Evolutionary conservation across 2,797 vertebrate genomes (phyloP).

Genomic region (Trematomus bernacchii): DNA sequence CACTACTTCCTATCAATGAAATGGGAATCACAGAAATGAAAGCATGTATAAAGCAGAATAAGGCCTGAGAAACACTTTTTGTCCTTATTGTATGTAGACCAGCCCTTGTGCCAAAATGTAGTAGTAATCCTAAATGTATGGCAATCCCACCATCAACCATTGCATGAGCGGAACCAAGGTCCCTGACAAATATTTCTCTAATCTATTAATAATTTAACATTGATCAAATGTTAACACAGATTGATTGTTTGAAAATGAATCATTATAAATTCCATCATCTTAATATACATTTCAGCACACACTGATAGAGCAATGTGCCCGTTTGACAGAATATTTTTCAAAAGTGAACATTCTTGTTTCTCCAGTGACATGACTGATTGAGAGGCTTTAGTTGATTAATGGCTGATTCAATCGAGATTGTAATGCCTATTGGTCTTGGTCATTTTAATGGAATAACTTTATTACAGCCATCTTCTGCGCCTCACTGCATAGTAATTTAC

Average conservation of each 20-base stretch:
- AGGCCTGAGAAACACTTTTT: not conserved
- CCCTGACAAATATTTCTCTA: not conserved
- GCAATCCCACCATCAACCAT: not conserved
- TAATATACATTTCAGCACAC: not conserved
- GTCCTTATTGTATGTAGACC: not conserved
- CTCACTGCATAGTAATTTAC: constrained; percentile 51
- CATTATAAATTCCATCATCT: not conserved
- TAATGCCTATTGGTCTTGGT: constrained; percentile 32
- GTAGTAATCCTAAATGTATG: not conserved
- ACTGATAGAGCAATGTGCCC: not conserved
- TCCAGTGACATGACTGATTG: constrained; percentile 1
- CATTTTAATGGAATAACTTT: constrained; percentile 53
- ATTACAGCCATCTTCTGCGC: constrained; percentile 35
- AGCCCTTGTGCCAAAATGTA: not conserved
- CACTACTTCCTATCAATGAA: not conserved
- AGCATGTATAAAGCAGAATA: not conserved
- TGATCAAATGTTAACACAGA: not conserved
- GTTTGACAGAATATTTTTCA: not conserved
- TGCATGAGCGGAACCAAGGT: not conserved
- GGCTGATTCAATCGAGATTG: constrained; percentile 15
- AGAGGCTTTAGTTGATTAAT: constrained; percentile 39
- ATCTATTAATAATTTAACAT: not conserved
- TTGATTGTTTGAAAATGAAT: not conserved
- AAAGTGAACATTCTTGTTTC: not conserved
- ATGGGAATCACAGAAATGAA: not conserved